Base-by-base conservation (phyloP, 2,888 invertebrate species). In the Stenodera caucasica region DNA sequence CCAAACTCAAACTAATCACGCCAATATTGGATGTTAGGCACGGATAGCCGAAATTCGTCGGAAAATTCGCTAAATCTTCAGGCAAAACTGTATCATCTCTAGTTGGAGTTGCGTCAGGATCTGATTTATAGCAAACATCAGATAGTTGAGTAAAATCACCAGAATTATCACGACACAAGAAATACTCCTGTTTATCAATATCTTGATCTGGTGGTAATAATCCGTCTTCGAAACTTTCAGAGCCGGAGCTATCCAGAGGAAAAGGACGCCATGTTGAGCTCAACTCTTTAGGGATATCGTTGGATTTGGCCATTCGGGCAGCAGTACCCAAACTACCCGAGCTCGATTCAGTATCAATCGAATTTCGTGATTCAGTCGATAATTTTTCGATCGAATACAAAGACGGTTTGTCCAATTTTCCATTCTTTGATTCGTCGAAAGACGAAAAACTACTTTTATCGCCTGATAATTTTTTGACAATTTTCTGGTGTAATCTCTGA, bases 241-340 rank as follows among this genome's bases (percentile, higher is more conserved):
- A 92, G 35, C 91, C 92, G 54, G 92, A 92, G 75, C 92, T 92
- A 75, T 92, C 92, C 14, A 93, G 85, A 21, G 92, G 89, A 76
- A 92, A 93, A 2, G 91, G 90, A 71, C 89, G 86, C 91, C 92
- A 92, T 0, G 92, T 91, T 3, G 91, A 88, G 75, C 89, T 90
- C 56, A 90, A 82, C 75, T 91, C 91, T 75, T 87, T 83, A 52
- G 83, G 81, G 29, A 84, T 76, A 64, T 81, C 88, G 1, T 88
- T 88, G 2, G 87, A 84, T 67, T 79, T 81, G 55, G 76, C 75
- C 63, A 78, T 66, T 32, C 89, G 82, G 67, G 86, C 86, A 15
- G 88, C 89, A 58, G 87, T 86, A n/a, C 90, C 90, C 61, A 90
- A 79, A 55, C 89, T 89, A 0, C 90, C 90, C 2, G 90, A 90